These are phyloP conservation scores for Aurelia aurita DNA, from an alignment of 30 jellyfish, hydroid and myxozoan species.

Conservation along the genomic window DNA sequence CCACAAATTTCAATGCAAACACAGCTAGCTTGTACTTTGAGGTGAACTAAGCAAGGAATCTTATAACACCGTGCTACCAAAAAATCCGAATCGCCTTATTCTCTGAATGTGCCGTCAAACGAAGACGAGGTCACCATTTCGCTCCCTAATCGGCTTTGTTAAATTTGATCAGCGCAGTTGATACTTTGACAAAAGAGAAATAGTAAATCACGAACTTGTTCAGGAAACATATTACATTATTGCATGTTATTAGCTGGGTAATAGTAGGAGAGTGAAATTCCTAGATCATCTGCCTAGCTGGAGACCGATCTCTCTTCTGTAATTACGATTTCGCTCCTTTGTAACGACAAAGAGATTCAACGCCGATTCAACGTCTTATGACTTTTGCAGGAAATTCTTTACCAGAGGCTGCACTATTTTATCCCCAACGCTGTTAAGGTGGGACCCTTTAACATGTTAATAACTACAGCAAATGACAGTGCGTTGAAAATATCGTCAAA, in stretches of 20 bases:
- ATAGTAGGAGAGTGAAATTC: constrained; percentile 4
- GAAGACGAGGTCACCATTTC: constrained; percentile 12
- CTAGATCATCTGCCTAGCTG: constrained; percentile 55
- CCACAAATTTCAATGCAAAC: no score
- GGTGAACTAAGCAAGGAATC: no score
- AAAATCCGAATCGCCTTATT: no score
- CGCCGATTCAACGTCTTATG: not conserved
- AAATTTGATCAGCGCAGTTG: constrained; percentile 4
- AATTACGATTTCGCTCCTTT: not conserved
- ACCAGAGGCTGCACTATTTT: no score
- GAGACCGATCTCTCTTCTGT: constrained; percentile 27
- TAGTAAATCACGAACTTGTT: not conserved
- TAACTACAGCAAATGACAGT: no score
- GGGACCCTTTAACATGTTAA: no score
- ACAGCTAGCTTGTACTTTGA: no score
- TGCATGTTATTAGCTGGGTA: not conserved
- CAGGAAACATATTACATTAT: not conserved
- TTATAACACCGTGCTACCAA: no score
- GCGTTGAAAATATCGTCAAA: no score
- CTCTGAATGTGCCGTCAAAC: not conserved
- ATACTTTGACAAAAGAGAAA: not conserved
- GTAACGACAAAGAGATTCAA: not conserved
- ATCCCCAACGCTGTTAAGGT: no score
- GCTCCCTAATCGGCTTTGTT: not conserved
- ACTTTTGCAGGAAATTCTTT: no score